Percentiles rank a stretch among this genome's conserved stretches.
Conservation (phyloP, 2,888 invertebrate species). For the Eupithecia subfuscata region DNA sequence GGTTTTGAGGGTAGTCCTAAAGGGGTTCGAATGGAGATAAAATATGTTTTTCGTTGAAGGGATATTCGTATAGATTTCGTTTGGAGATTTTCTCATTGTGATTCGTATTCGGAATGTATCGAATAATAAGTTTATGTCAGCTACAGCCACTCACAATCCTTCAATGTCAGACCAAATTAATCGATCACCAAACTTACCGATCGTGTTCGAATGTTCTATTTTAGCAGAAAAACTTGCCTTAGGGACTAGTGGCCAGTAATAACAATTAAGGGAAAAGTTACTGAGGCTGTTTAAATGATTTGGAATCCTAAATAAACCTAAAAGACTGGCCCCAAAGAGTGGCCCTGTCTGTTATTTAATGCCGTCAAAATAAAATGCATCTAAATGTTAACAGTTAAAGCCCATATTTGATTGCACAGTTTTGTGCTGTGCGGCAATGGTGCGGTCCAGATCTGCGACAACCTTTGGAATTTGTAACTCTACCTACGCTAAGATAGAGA, state of each 20-base stretch:
- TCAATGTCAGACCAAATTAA: constrained; percentile 9
- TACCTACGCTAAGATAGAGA: no score
- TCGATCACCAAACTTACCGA: constrained; percentile 8
- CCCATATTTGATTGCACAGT: no score
- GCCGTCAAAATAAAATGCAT: no score
- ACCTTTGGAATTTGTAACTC: no score
- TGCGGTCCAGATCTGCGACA: no score
- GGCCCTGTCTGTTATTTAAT: no score
- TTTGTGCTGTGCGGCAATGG: no score
- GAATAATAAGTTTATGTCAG: not conserved
- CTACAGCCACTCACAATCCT: constrained; percentile 3
- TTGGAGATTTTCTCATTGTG: constrained; percentile 12
- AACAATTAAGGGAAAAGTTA: not conserved
- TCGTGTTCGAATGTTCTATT: constrained; percentile 6
- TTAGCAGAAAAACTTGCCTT: not conserved
- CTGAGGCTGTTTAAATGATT: not conserved
- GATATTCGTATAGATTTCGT: constrained; percentile 6
- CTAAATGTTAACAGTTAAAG: no score
- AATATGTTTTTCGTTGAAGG: constrained; percentile 3
- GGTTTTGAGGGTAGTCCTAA: constrained; percentile 19
- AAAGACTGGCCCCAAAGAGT: no score
- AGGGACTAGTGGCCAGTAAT: not conserved
- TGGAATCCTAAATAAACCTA: not conserved
- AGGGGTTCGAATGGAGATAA: constrained; percentile 17
- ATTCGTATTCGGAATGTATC: not conserved